Base-by-base conservation (phyloP, 2,113 vertebrate species). In the Callipepla californica region DNA sequence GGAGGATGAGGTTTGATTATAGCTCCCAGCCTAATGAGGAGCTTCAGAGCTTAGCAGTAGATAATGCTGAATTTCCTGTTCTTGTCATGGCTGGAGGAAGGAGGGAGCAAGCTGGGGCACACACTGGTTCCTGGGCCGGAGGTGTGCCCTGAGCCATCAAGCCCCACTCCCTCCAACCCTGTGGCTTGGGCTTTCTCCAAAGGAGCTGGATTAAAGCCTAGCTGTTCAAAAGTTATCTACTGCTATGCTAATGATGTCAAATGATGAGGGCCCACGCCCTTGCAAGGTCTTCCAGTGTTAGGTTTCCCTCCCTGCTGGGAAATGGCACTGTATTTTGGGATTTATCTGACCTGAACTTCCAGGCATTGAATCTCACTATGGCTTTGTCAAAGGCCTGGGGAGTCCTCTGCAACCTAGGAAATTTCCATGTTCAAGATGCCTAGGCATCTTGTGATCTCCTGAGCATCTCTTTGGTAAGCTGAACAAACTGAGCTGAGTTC, bases 311-410 rank as follows among this genome's bases (percentile, higher is more conserved):
- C 57, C 69, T 87, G 88, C 51, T 86, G 77, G 76, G 76, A 95
- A 93, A 61, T 11, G 3, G 25, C 25, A 0, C 57, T n/a, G 1
- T 69, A 38, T 61, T 93, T 86, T 47, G 69, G 80, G 88, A 72
- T 92, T 95, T 94, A 86, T 93, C 93, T 93, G 90, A 92, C 92
- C 90, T 67, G 83, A 65, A 76, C 80, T 96, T 94, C 95, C 93
- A 95, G 95, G 87, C 72, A 94, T 83, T 95, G 88, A 91, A 85
- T 88, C 50, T 78, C 6, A 2, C 22, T 28, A 0, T 9, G 50
- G 11, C 2, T 1, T 22, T 74, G 80, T 88, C 73, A 78, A 48
- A 40, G 63, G 48, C 73, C 61, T 75, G 65, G 80, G 50, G 77
- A 88, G 69, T 68, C 21, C 48, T 45, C 51, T 88, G 83, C 66